Conservation (phyloP, 2,113 vertebrate genomes). For the Callionymus lyra region DNA sequence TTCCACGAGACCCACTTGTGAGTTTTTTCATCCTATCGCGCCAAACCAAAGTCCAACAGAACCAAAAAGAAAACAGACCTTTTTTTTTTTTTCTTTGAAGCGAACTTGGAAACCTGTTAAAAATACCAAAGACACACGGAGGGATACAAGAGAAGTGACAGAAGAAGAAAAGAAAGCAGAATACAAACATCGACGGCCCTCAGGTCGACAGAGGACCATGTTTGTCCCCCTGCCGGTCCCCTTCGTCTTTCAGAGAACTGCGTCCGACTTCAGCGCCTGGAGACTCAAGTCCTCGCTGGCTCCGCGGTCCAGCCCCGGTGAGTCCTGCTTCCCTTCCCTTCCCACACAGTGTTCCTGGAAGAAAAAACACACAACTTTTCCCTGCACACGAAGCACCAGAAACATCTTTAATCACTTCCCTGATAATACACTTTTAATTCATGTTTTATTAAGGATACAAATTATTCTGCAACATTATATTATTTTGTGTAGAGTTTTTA, state of each 20-base stretch:
- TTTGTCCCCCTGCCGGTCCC: conserved; percentile 70
- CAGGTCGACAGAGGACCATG: conserved; percentile 69
- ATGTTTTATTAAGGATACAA: too few relatives aligned
- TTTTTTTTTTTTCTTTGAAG: not conserved
- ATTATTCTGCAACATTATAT: too few relatives aligned
- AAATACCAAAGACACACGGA: conserved; percentile 33
- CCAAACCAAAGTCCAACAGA: not conserved
- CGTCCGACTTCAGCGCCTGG: conserved; percentile 76
- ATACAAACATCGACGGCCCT: conserved; percentile 30
- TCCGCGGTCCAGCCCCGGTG: conserved; percentile 75
- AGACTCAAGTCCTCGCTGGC: conserved; percentile 76
- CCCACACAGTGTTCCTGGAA: conserved; percentile 2
- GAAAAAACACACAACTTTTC: not conserved
- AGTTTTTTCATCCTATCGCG: not conserved
- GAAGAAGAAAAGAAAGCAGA: conserved; percentile 22
- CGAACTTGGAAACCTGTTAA: conserved; percentile 23
- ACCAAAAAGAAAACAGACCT: conserved; percentile 11
- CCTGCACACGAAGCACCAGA: too few relatives aligned
- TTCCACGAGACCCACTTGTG: not conserved
- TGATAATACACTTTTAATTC: too few relatives aligned
- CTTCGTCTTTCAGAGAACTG: conserved; percentile 79
- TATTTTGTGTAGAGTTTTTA: too few relatives aligned
- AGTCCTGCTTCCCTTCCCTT: conserved; percentile 35
- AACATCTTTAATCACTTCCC: too few relatives aligned
- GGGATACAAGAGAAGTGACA: conserved; percentile 34